Evolutionary conservation across 2,797 vertebrate species (phyloP), one percentile per base, ranked within the genome.

Genomic region (Crypturellus tataupa): DNA sequence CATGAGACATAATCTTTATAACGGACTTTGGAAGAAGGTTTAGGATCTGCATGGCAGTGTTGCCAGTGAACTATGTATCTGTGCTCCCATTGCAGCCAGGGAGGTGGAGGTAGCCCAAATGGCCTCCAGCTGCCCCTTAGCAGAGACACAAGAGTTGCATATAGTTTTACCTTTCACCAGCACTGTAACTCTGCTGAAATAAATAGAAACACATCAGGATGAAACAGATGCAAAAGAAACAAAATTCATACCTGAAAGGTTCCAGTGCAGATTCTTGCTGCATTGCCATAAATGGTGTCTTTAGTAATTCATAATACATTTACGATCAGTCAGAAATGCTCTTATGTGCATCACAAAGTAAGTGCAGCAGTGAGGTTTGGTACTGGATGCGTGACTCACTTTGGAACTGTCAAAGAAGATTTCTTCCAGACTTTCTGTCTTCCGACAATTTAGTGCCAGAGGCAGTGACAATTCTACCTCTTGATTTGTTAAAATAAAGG

Each of bases 381-480:
- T 51, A 20, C 15, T 58, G 76, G 89, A 89, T 42, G 68, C 59
- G 46, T 42, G 19, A 79, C 37, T 92, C 76, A 77, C 27, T 84
- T 85, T 77, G 47, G 69, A 92, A 59, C 63, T 78, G 76, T 39
- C 69, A 85, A 69, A 85, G 70, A 70, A 16, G 68, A 92, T 92
- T 95, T 91, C 25, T 89, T 94, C 87, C 89, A 96, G 78, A 55
- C 39, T 83, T 93, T 87, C 87, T 92, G 71, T n/a, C n/a, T n/a
- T 81, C 53, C 83, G 59, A 81, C 24, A 81, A 75, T 64, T 44
- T 87, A 10, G 44, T 85, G 85, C 56, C 70, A 84, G 33, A 46
- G 42, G 35, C 40, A 72, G 42, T 1, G 25, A 71, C 18, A 85
- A 24, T n/a, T 87, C 6, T 39, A 87, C 27, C 24, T 80, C 87